Evolutionary conservation across 1,140 invertebrate genomes (phyloP).

Genomic region (Chymomyza costata): DNA sequence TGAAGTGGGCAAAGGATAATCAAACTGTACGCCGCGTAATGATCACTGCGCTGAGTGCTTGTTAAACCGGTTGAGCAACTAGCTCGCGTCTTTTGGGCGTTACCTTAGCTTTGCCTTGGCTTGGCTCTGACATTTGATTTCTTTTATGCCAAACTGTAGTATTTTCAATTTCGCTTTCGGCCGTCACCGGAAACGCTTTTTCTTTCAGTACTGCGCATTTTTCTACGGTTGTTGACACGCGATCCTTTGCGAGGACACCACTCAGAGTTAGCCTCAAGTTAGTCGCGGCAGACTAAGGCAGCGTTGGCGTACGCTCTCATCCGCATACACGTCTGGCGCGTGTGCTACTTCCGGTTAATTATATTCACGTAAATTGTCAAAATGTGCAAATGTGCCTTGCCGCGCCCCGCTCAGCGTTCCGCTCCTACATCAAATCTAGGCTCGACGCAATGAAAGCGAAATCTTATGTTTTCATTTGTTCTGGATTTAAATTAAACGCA

Average conservation of each 20-base stretch:
- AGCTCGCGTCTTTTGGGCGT: constrained; percentile 38
- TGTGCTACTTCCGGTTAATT: constrained; percentile 66
- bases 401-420: too few relatives aligned
- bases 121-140: constrained; percentile 62
- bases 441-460: constrained; percentile 48
- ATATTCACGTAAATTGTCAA: constrained; percentile 54
- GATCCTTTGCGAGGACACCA: constrained; percentile 46
- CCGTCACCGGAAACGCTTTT: constrained; percentile 61
- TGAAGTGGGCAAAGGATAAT: constrained; percentile 63
- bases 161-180: constrained; percentile 60
- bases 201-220: constrained; percentile 37
- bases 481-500: constrained; percentile 54
- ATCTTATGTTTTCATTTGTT: constrained; percentile 49
- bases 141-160: not conserved
- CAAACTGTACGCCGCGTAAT: constrained; percentile 37
- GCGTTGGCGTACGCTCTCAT: constrained; percentile 27
- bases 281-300: constrained; percentile 37
- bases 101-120: constrained; percentile 13
- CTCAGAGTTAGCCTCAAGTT: not conserved
- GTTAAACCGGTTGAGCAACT: constrained; percentile 43
- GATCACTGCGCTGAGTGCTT: constrained; percentile 21
- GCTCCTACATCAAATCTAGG: constrained; percentile 19
- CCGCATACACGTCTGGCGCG: constrained; percentile 50
- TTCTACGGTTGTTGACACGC: constrained; percentile 68
- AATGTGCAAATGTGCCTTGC: constrained; percentile 49